A percentile compares a stretch with the other conserved stretches of the same genome.
phyloP scores from a whole-genome alignment of 2,888 invertebrate genomes.

The Amiota mariae region DNA sequence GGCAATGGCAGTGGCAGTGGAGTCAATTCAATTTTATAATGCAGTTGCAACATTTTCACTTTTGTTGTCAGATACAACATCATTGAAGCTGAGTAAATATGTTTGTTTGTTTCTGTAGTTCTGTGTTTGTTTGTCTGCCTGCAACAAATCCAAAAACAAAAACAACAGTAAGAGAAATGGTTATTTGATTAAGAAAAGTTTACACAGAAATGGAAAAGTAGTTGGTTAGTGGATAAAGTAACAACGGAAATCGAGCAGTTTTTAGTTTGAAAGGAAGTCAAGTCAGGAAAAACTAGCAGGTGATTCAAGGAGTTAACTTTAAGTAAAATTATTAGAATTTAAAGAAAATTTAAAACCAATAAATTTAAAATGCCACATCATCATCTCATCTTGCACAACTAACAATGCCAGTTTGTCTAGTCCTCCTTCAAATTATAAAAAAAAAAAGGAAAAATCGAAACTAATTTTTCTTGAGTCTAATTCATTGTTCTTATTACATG shows the following conservation, averaged over 20 bases:
- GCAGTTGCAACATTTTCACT: slow-evolving; percentile 8
- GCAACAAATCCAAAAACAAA: slow-evolving; percentile 14
- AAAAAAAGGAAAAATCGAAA: no score
- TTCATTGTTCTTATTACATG: background rate
- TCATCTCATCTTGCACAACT: background rate
- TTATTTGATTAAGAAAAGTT: slow-evolving; percentile 63
- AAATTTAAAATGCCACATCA: slow-evolving; percentile 3
- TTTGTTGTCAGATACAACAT: slow-evolving; percentile 39
- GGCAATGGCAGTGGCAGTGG: background rate
- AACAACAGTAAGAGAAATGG: slow-evolving; percentile 34
- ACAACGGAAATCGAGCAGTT: background rate
- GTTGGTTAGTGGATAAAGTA: background rate
- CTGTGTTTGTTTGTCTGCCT: slow-evolving; percentile 31
- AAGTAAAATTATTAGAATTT: no score
- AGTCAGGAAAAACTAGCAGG: background rate
- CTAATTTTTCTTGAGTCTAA: background rate
- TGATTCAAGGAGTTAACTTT: background rate
- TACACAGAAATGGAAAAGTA: slow-evolving; percentile 55
- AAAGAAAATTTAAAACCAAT: background rate
- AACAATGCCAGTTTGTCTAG: slow-evolving; percentile 14
- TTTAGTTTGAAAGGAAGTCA: background rate
- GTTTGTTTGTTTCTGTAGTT: slow-evolving; percentile 9
- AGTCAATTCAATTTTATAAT: background rate
- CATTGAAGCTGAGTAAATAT: slow-evolving; percentile 37
- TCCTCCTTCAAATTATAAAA: background rate